Conservation (phyloP, 30 jellyfish, hydroid and myxozoan species). For the Aurelia aurita complex sp. Pacific region DNA sequence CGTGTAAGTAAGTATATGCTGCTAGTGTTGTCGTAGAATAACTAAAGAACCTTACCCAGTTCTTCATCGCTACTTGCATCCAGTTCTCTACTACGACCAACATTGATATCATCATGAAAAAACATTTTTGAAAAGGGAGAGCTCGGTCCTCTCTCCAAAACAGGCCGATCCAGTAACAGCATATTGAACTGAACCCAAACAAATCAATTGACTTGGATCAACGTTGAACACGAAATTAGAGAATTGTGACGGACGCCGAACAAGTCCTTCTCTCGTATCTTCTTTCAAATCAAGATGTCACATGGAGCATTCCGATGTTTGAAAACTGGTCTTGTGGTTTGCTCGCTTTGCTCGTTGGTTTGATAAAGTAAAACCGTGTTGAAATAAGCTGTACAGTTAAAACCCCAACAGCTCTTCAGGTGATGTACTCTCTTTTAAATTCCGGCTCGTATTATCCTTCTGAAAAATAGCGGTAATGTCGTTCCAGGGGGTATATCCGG, state of each 20-base stretch:
- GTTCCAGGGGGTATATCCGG: slow-evolving; percentile 47
- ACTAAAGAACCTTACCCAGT: slow-evolving; percentile 7
- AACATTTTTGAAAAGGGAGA: slow-evolving; percentile 50
- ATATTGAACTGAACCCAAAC: slow-evolving; percentile 2
- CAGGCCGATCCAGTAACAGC: slow-evolving; percentile 32
- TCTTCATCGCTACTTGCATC: slow-evolving; percentile 22
- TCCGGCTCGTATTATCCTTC: background rate
- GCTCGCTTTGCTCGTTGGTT: background rate
- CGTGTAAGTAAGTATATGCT: too few species aligned
- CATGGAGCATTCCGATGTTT: slow-evolving; percentile 4
- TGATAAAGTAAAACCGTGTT: too few species aligned
- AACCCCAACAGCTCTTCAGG: too few species aligned
- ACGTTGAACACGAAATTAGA: background rate
- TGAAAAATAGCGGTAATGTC: slow-evolving; percentile 40
- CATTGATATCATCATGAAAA: slow-evolving; percentile 29
- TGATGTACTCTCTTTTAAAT: too few species aligned
- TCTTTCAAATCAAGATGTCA: slow-evolving; percentile 6
- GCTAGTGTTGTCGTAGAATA: too few species aligned
- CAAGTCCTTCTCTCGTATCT: slow-evolving; percentile 3
- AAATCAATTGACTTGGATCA: too few species aligned
- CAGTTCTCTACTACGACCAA: background rate
- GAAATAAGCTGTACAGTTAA: too few species aligned
- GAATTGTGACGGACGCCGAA: background rate
- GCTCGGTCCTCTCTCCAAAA: slow-evolving; percentile 26
- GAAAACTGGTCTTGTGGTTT: slow-evolving; percentile 1